Conservation (phyloP, 2,888 invertebrate species). For the Caenorhabditis doughertyi region DNA sequence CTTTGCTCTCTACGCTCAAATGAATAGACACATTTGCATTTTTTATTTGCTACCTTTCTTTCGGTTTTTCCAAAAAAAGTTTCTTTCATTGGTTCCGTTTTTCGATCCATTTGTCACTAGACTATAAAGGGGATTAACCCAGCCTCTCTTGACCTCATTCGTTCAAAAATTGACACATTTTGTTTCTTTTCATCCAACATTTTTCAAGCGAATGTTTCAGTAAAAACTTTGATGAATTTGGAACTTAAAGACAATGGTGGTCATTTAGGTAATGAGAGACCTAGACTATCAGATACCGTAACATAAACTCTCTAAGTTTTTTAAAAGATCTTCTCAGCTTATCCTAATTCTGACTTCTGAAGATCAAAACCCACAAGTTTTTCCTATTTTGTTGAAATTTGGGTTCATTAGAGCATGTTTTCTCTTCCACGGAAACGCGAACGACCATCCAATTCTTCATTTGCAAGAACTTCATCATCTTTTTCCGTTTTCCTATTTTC, state of each 20-base stretch:
- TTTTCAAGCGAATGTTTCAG: conserved; percentile 10
- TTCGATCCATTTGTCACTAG: conserved; percentile 23
- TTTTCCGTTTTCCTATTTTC: conserved; percentile 16
- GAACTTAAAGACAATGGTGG: too few species aligned
- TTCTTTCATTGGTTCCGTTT: conserved; percentile 24
- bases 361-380: too few species aligned
- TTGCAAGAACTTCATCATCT: conserved; percentile 6
- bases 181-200: conserved; percentile 45
- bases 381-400: too few species aligned
- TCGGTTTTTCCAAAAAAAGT: conserved; percentile 5
- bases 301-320: too few species aligned
- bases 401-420: conserved; percentile 18
- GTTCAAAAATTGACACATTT: not conserved
- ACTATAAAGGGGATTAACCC: conserved; percentile 9
- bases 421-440: not conserved
- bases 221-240: not conserved
- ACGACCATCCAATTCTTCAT: conserved; percentile 10
- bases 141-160: not conserved
- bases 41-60: conserved; percentile 41
- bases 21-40: conserved; percentile 55
- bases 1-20: conserved; percentile 46
- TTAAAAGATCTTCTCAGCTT: too few species aligned
- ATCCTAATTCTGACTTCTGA: too few species aligned
- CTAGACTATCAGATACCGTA: too few species aligned
- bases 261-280: too few species aligned